Evolutionary conservation across 1,140 invertebrate genomes (phyloP), one percentile per base, ranked within the genome.

Genomic region (Galleria mellonella): DNA sequence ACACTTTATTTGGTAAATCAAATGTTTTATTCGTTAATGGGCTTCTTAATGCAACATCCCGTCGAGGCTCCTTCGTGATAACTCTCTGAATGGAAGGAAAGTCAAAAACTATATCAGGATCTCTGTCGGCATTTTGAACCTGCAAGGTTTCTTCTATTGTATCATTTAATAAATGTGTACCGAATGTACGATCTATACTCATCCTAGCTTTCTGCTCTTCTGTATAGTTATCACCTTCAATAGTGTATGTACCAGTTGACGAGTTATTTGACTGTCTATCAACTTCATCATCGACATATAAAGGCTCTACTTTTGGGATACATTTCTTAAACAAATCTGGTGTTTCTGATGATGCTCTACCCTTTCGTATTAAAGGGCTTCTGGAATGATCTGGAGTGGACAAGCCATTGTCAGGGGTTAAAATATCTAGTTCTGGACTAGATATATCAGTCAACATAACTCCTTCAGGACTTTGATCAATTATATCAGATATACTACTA

Each of bases 171-270:
- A 72, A 51, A 49, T 77, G 54, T 5, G 66, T 51, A 33, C 69
- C 72, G 77, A 94, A 94, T 31, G 91, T 90, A 54, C 90, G 89
- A 60, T 96, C 95, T 56, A 97, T 97, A 62, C 94, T 93, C 89
- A 93, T 93, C 58, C 94, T 88, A 33, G 94, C 94, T 84, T 94
- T 92, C 53, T 95, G 93, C 62, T 94, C 93, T 62, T 95, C 94
- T 0, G 93, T 92, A 56, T 94, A 94, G 72, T 91, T 91, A 55
- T 95, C 93, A 43, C 92, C 92, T 57, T 95, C 93, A 28, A 97
- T 91, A 0, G 95, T 97, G 56, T 97, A 97, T 0, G 95, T 97
- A 17, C 95, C 95, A 15, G 92, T 92, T 55, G 92, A 93, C 14
- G 89, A 90, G 55, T 79, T 71, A 53, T 78, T 70, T 12, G 82